Conservation (phyloP, 2,888 invertebrate species). For the Pyrochroa serraticornis region DNA sequence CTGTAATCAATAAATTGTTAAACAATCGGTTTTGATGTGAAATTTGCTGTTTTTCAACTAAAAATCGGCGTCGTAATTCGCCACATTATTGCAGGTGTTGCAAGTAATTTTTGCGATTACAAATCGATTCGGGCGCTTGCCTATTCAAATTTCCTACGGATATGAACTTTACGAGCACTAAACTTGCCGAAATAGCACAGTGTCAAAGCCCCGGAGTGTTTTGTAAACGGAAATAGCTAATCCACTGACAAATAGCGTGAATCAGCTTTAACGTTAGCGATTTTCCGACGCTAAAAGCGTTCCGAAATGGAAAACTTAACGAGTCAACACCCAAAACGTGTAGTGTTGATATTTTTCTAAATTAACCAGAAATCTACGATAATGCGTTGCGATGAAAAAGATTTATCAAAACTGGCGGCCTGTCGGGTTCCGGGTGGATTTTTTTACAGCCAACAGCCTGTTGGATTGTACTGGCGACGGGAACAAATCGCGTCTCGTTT, state of each 20-base stretch:
- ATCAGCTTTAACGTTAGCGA: not conserved
- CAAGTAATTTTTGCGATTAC: constrained; percentile 4
- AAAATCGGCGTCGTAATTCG: too few species aligned
- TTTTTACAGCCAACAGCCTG: constrained; percentile 21
- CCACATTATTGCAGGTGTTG: not conserved
- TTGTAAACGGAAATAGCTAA: constrained; percentile 13
- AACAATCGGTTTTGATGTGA: too few species aligned
- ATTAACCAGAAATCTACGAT: not conserved
- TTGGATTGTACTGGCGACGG: constrained; percentile 22
- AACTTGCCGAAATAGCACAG: constrained; percentile 3
- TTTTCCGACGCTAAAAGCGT: constrained; percentile 6
- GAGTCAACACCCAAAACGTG: not conserved
- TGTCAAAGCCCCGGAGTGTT: too few species aligned
- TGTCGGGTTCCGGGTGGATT: constrained; percentile 4
- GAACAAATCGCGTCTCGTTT: constrained; percentile 19
- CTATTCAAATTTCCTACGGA: constrained; percentile 13
- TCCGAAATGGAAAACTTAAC: constrained; percentile 10
- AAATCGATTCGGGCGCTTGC: constrained; percentile 2
- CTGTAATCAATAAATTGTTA: too few species aligned
- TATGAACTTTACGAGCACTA: constrained; percentile 7
- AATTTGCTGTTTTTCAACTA: too few species aligned
- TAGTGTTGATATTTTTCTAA: too few species aligned
- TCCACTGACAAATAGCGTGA: constrained; percentile 9
- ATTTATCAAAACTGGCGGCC: constrained; percentile 13
- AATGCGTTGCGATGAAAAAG: constrained; percentile 22